A percentile compares a stretch with the other conserved stretches of the same genome.
Evolutionary conservation across 2,888 invertebrate genomes (phyloP).

Genomic region (Hololepta plana): DNA sequence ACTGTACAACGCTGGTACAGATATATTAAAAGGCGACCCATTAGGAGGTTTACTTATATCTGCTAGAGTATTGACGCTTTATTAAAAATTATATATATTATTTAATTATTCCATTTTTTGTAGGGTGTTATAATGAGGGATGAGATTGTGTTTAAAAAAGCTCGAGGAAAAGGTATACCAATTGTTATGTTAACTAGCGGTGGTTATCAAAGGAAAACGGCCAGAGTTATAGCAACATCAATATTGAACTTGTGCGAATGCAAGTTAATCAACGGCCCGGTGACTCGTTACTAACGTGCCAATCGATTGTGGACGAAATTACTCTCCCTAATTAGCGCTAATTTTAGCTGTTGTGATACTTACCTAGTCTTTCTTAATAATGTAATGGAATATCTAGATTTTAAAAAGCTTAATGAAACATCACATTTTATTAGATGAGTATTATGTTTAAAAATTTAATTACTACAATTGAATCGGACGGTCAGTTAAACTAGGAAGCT

Average conservation of each 20-base stretch:
- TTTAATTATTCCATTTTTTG: slow-evolving; percentile 14
- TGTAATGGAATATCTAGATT: no score
- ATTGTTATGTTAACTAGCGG: slow-evolving; percentile 80
- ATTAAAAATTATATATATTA: slow-evolving; percentile 2
- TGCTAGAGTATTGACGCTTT: no score
- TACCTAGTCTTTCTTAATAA: no score
- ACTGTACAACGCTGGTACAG: slow-evolving; percentile 90
- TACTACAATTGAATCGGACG: no score
- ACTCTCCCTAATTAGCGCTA: no score
- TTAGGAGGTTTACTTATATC: slow-evolving; percentile 55
- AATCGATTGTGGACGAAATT: no score
- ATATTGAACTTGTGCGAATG: slow-evolving; percentile 54
- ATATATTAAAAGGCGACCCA: slow-evolving; percentile 60
- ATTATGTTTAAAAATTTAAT: no score
- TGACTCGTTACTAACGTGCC: slow-evolving; percentile 10
- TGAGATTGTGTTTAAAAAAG: slow-evolving; percentile 61
- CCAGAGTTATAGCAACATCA: slow-evolving; percentile 67
- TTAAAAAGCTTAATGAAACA: no score
- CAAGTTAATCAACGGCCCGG: slow-evolving; percentile 31
- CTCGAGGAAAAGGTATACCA: slow-evolving; percentile 43
- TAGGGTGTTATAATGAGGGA: slow-evolving; percentile 76
- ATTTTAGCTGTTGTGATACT: no score
- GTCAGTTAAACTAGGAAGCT: no score
- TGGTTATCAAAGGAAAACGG: slow-evolving; percentile 63
- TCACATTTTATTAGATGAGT: no score